Percentiles rank a stretch among this genome's conserved stretches.
Conservation (phyloP, 2,113 vertebrate genomes). For the Xerus inauris region DNA sequence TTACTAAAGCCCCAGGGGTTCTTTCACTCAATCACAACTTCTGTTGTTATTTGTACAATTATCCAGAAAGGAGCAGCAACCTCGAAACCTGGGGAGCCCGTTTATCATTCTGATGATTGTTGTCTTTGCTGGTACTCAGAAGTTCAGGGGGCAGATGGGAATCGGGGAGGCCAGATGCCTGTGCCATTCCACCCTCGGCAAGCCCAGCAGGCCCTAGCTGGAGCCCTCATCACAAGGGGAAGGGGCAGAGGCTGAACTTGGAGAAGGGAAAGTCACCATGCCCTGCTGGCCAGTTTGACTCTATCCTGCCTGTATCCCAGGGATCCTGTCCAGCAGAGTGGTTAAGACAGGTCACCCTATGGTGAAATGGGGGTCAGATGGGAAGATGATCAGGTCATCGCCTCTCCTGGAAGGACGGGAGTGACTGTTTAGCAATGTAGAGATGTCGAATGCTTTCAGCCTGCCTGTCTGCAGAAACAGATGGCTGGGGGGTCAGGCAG, state of each 20-base stretch:
- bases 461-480: constrained; percentile 54
- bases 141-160: constrained; percentile 77
- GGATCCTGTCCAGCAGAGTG: background rate
- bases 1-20: constrained; percentile 59
- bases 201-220: constrained; percentile 55
- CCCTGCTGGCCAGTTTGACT: background rate
- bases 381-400: background rate
- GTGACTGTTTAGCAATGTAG: background rate
- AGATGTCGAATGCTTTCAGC: background rate
- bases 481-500: constrained; percentile 36
- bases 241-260: constrained; percentile 23
- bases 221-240: constrained; percentile 21
- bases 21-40: constrained; percentile 69
- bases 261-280: background rate
- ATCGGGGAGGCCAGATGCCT: constrained; percentile 63
- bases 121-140: constrained; percentile 67
- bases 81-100: constrained; percentile 63
- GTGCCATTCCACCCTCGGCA: constrained; percentile 16
- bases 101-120: constrained; percentile 65
- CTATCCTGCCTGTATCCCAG: background rate
- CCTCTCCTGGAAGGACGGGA: background rate
- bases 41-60: constrained; percentile 53
- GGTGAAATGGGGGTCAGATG: background rate
- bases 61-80: constrained; percentile 67
- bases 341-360: background rate